Percentiles rank a stretch among this genome's conserved stretches.
Evolutionary conservation across 2,797 vertebrate species (phyloP).

Genomic region (Pyrocephalus nanus): DNA sequence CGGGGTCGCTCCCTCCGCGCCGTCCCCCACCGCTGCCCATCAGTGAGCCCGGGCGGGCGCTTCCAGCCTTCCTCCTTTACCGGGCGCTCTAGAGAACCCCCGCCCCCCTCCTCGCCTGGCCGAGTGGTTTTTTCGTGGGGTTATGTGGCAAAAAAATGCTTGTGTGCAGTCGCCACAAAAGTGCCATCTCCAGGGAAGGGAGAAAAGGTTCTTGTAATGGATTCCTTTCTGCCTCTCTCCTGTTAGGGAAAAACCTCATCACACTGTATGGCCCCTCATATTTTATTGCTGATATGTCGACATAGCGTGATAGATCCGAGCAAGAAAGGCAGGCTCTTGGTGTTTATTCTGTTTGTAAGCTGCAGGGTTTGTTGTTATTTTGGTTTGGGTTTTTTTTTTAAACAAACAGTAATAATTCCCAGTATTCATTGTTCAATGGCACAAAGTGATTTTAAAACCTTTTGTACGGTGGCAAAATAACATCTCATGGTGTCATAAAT

Average conservation of each 20-base stretch:
- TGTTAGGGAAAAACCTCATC: background rate
- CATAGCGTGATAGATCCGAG: background rate
- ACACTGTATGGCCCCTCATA: background rate
- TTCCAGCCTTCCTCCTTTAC: background rate
- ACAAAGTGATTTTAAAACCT: conserved; percentile 12
- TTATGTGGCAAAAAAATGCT: background rate
- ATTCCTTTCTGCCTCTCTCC: background rate
- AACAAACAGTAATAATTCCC: background rate
- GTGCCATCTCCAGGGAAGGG: background rate
- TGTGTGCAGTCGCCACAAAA: background rate
- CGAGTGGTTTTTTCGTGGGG: background rate
- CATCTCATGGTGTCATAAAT: background rate
- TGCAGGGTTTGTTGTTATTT: background rate
- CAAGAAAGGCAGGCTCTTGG: background rate
- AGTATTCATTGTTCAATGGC: background rate
- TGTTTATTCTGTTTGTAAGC: background rate
- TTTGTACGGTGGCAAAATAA: conserved; percentile 1
- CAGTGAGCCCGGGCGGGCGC: background rate
- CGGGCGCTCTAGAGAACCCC: background rate
- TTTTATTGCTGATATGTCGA: conserved; percentile 24
- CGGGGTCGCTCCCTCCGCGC: too few relatives aligned
- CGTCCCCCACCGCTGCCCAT: background rate
- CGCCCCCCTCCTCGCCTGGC: background rate
- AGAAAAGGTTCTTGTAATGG: background rate
- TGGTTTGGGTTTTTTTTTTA: background rate